Evolutionary conservation across 2,113 vertebrate species (phyloP), one percentile per base, ranked within the genome.

Genomic region (Nothobranchius kuhntae): DNA sequence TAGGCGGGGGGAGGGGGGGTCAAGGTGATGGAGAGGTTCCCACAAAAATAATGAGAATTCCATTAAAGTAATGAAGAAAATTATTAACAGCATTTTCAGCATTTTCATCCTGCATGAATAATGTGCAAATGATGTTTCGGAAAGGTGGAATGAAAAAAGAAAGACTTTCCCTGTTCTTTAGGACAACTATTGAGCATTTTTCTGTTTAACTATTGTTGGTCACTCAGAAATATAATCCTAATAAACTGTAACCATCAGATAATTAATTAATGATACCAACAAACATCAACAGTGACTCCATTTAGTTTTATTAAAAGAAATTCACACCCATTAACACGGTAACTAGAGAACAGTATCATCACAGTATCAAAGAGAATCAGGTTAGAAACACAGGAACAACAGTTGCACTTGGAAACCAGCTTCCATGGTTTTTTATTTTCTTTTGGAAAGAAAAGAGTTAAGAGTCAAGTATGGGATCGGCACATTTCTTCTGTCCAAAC

Each of bases 401-500:
- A 81, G 52, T 42, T 58, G 62, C 52, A 81, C 70, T 57, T 0
- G 13, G 15, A 62, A 86, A 85, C 66, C 61, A 77, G 60, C 42
- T 66, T 73, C 50, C 46, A 82, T 5, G 21, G n/a, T 51, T 51
- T 46, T 66, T 74, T 52, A 53, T 54, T 15, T 54, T 60, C 13
- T 12, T 56, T 35, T 75, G 15, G 71, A 6, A 71, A 56, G 68
- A 10, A 53, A 71, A 72, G 53, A 78, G 62, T 67, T 75, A 53
- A 63, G 24, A 63, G 71, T 92, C 89, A 92, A 92, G 88, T 90
- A 80, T 65, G 2, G 85, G 89, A 89, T 77, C 7, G 86, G 89
- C 87, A 83, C 78, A 81, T 89, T 68, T 53, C 48, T 63, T 59
- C 81, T 68, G 71, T 63, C 63, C 63, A 24, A 65, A 50, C 58